A percentile compares a stretch with the other conserved stretches of the same genome.
phyloP scores from a whole-genome alignment of 2,113 vertebrate genomes.

The Poecilia latipinna region DNA sequence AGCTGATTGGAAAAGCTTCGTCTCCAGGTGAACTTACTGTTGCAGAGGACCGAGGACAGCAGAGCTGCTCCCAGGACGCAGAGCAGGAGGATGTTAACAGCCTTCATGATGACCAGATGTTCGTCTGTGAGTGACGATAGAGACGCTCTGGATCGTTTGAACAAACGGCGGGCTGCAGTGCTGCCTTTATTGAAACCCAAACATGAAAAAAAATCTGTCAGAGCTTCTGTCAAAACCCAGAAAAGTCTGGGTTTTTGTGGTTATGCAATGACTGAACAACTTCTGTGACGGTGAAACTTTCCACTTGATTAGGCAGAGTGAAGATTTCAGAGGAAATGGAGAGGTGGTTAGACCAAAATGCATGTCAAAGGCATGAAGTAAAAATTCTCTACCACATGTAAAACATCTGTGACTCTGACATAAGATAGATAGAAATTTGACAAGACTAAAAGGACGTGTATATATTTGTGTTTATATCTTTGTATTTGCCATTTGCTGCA shows the following conservation, averaged over 20 bases:
- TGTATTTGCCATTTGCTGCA: too few species aligned
- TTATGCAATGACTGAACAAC: not conserved
- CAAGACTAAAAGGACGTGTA: too few species aligned
- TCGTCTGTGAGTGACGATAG: not conserved
- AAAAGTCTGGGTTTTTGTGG: not conserved
- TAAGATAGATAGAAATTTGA: too few species aligned
- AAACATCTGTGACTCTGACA: too few species aligned
- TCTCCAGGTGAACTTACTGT: conserved; percentile 31
- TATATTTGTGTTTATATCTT: too few species aligned
- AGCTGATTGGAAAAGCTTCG: not conserved
- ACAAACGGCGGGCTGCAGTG: not conserved
- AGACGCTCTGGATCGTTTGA: not conserved
- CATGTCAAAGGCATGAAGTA: not conserved
- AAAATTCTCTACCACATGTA: not conserved
- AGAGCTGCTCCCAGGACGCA: conserved; percentile 53
- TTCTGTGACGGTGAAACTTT: not conserved
- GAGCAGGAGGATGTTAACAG: conserved; percentile 1
- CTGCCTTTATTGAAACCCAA: not conserved
- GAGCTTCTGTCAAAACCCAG: too few species aligned
- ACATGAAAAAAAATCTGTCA: not conserved
- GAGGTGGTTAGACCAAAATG: not conserved
- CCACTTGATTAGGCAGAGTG: not conserved
- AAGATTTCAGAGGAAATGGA: not conserved
- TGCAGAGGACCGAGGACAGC: conserved; percentile 30
- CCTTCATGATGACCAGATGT: not conserved